These are phyloP conservation scores for Eupeodes latifasciatus DNA, from an alignment of 2,888 invertebrate species.

Conservation along the genomic window DNA sequence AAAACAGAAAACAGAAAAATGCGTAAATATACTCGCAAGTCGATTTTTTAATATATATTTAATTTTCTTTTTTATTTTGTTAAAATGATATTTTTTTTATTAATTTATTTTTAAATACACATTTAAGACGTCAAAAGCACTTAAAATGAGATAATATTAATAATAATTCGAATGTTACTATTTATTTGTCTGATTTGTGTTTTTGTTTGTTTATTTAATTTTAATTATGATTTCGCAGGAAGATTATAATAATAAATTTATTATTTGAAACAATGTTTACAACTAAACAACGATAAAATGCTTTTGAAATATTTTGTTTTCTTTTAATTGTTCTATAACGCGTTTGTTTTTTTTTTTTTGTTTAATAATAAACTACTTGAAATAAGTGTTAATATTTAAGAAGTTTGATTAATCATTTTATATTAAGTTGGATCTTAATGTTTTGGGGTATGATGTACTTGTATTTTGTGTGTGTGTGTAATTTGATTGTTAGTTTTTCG, in stretches of 20 bases:
- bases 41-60: neutral
- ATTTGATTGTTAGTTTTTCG: conserved; percentile 32
- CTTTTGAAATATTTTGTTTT: conserved; percentile 47
- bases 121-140: conserved; percentile 45
- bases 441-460: conserved; percentile 4
- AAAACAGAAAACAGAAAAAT: neutral
- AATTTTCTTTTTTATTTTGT: neutral
- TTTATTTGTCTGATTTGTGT: conserved; percentile 28
- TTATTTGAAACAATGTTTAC: conserved; percentile 62
- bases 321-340: conserved; percentile 40
- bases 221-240: conserved; percentile 49
- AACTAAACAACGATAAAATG: conserved; percentile 67
- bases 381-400: conserved; percentile 35
- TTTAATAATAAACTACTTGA: conserved; percentile 42
- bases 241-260: conserved; percentile 30
- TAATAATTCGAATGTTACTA: conserved; percentile 32
- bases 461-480: conserved; percentile 3
- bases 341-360: conserved; percentile 10
- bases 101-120: conserved; percentile 1
- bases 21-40: neutral
- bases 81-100: conserved; percentile 26
- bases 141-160: conserved; percentile 53
- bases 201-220: neutral
- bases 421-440: conserved; percentile 19
- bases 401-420: conserved; percentile 30